Evolutionary conservation across 1,140 invertebrate genomes (phyloP).

Genomic region (Drusus annulatus): DNA sequence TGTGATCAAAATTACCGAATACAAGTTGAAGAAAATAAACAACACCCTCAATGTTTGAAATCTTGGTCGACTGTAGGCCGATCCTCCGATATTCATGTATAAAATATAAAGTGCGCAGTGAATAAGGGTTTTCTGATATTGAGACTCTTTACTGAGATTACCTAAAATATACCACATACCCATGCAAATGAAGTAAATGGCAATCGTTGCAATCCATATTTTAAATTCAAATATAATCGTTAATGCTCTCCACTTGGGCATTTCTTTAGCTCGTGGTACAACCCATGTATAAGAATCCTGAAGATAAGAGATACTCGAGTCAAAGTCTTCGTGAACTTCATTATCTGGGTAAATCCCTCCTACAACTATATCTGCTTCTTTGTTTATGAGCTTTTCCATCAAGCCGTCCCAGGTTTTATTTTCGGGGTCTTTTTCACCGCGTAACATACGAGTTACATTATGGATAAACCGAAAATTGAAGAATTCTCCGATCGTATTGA

Average conservation of each 20-base stretch:
- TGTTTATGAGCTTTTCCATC: constrained; percentile 63
- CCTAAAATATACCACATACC: constrained; percentile 67
- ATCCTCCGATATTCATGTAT: constrained; percentile 65
- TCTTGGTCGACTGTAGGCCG: constrained; percentile 66
- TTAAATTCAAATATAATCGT: constrained; percentile 65
- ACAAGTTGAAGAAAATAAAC: constrained; percentile 69
- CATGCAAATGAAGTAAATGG: constrained; percentile 65
- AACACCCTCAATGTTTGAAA: constrained; percentile 67
- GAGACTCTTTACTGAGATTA: constrained; percentile 63
- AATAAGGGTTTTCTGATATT: constrained; percentile 63
- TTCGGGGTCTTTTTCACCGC: constrained; percentile 65
- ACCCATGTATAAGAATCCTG: constrained; percentile 72
- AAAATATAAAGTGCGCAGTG: constrained; percentile 68
- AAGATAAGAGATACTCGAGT: constrained; percentile 68
- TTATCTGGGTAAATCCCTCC: constrained; percentile 73
- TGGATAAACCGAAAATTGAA: constrained; percentile 61
- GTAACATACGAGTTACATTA: constrained; percentile 59
- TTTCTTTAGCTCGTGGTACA: constrained; percentile 64
- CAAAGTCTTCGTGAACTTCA: constrained; percentile 71
- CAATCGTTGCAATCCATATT: constrained; percentile 67
- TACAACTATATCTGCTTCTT: constrained; percentile 68
- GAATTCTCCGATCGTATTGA: constrained; percentile 59
- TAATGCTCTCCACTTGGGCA: constrained; percentile 68
- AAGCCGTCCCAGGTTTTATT: constrained; percentile 66
- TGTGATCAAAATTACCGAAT: constrained; percentile 69